Evolutionary conservation across 2,797 vertebrate genomes (phyloP).

Genomic region (Melopsittacus undulatus): DNA sequence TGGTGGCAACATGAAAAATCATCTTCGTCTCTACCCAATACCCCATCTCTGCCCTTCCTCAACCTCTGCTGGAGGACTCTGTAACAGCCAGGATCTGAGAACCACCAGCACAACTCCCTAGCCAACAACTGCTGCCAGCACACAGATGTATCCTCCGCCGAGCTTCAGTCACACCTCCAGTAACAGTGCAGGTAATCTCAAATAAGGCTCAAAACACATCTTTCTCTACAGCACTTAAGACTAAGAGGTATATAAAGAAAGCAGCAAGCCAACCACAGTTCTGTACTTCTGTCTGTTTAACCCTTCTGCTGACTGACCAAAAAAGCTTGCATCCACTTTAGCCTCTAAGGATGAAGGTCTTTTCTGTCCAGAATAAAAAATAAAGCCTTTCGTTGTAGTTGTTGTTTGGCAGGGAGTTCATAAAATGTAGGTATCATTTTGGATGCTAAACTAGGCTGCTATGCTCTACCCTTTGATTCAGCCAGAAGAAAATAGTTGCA

Average conservation of each 20-base stretch:
- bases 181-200: not conserved
- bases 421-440: not conserved
- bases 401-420: not conserved
- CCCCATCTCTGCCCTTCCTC: not conserved
- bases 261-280: not conserved
- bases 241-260: not conserved
- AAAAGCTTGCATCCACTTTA: not conserved
- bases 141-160: not conserved
- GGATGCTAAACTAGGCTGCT: not conserved
- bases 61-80: not conserved
- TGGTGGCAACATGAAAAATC: not conserved
- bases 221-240: not conserved
- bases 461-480: not conserved
- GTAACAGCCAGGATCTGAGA: not conserved
- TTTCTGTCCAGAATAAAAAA: not conserved
- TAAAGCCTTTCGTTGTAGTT: not conserved
- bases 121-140: not conserved
- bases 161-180: not conserved
- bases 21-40: not conserved
- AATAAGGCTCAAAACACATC: not conserved
- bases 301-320: not conserved
- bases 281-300: not conserved
- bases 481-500: not conserved
- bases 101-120: not conserved
- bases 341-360: not conserved